Evolutionary conservation across 2,113 vertebrate species (phyloP), one percentile per base, ranked within the genome.

Genomic region (Dolichallabes microphthalmus): DNA sequence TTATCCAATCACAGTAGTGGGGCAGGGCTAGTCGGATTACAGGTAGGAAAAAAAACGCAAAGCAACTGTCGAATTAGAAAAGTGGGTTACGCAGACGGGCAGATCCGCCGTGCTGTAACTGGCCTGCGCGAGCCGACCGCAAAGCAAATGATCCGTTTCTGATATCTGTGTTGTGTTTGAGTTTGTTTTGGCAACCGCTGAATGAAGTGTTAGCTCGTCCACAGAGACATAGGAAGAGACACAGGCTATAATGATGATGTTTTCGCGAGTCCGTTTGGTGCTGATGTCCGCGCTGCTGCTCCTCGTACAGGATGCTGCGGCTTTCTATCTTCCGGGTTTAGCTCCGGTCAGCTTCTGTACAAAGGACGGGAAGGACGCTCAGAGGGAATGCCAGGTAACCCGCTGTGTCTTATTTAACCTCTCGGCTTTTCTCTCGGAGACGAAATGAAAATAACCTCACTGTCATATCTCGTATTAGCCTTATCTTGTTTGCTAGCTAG

Each of bases 301-400:
- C 66, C n/a, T 71, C n/a, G 32, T 91, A 63, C 83, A 73, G 25
- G 80, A 39, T 15, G 91, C 90, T 30, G 75, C 74, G 80, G 90
- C 87, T 83, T 98, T 98, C 92, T 98, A 97, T 92, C 93, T 98
- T 78, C 97, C 97, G 7, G 97, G 97, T 87, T 93, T 98, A 88
- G 96, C 96, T 1, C 97, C 97, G 3, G 97, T 97, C 89, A 98
- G 95, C 93, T 98, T 98, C 88, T 98, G 97, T 74, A 95, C 96
- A 50, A 84, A 90, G 10, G 60, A 88, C 14, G 89, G 25, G 61
- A 92, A 91, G 83, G 93, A 88, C 25, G 53, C 66, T 14, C 58
- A 87, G 27, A 88, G 91, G 3, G 96, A 96, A 82, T 98, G 97
- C 89, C 96, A 96, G 96, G 96, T 98, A 93, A 91, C 52, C 12